Evolutionary conservation across 2,888 invertebrate species (phyloP).

Genomic region (Lycophotia porphyrea): DNA sequence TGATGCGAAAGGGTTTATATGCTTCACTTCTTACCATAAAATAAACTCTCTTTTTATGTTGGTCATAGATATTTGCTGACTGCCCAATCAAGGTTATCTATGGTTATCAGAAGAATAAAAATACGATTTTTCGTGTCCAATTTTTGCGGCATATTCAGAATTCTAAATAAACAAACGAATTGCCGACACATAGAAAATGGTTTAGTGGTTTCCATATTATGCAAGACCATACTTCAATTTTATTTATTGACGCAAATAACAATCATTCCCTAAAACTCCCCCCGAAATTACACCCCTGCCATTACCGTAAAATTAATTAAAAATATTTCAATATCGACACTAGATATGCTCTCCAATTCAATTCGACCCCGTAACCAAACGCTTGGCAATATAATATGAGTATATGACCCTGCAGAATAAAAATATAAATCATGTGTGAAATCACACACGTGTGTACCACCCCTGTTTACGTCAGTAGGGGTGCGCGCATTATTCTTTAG

Average conservation of each 20-base stretch:
- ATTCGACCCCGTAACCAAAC: slow-evolving; percentile 46
- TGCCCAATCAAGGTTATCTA: not conserved
- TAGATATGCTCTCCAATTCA: slow-evolving; percentile 43
- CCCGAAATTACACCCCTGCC: slow-evolving; percentile 20
- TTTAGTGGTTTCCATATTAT: not conserved
- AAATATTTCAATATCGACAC: slow-evolving; percentile 58
- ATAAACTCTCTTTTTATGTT: slow-evolving; percentile 3
- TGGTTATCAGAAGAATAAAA: not conserved
- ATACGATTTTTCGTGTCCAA: not conserved
- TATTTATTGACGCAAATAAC: slow-evolving; percentile 12
- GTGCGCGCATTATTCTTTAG: slow-evolving; percentile 29
- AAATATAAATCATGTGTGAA: slow-evolving; percentile 72
- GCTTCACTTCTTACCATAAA: slow-evolving; percentile 13
- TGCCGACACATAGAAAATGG: not conserved
- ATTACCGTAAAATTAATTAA: slow-evolving; percentile 49
- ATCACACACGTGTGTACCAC: slow-evolving; percentile 68
- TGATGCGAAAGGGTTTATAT: slow-evolving; percentile 16
- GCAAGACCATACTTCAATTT: not conserved
- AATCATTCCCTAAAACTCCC: slow-evolving; percentile 7
- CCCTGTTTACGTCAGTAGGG: slow-evolving; percentile 61
- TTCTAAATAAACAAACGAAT: not conserved
- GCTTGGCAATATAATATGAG: slow-evolving; percentile 48
- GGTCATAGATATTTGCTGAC: not conserved
- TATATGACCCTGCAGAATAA: slow-evolving; percentile 32
- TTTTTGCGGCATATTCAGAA: too few relatives aligned